A percentile compares a stretch with the other conserved stretches of the same genome.
Evolutionary conservation across 2,888 invertebrate genomes (phyloP).

Genomic region (Criorhina ranunculi): DNA sequence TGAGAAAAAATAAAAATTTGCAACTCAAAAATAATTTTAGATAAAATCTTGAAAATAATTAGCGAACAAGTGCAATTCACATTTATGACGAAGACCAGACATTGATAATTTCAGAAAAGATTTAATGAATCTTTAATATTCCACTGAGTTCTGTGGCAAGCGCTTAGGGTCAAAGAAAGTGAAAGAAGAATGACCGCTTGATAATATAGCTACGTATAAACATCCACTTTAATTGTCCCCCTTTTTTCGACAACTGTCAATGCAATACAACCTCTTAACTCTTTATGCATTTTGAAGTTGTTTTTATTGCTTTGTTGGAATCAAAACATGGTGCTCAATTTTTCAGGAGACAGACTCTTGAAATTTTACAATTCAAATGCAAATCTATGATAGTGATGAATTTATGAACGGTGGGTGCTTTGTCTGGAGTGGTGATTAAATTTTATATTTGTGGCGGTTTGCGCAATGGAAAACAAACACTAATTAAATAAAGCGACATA

Average conservation of each 20-base stretch:
- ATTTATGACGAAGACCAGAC: not conserved
- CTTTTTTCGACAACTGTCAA: not conserved
- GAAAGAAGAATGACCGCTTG: not conserved
- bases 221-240: not conserved
- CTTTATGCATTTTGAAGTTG: not conserved
- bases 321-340: not conserved
- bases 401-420: not conserved
- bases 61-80: not conserved
- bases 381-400: not conserved
- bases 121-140: not conserved
- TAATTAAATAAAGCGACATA: too few species aligned
- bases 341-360: not conserved
- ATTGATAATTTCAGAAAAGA: not conserved
- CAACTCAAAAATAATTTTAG: not conserved
- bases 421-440: too few species aligned
- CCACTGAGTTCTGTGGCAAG: not conserved
- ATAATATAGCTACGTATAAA: too few species aligned
- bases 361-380: not conserved
- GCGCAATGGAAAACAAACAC: too few species aligned
- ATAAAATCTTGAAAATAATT: conserved; percentile 1
- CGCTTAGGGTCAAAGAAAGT: not conserved
- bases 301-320: not conserved
- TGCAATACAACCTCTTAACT: not conserved
- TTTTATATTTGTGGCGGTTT: too few species aligned
- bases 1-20: not conserved